phyloP scores from a whole-genome alignment of 2,888 invertebrate species.

The Stegophylla sp. region DNA sequence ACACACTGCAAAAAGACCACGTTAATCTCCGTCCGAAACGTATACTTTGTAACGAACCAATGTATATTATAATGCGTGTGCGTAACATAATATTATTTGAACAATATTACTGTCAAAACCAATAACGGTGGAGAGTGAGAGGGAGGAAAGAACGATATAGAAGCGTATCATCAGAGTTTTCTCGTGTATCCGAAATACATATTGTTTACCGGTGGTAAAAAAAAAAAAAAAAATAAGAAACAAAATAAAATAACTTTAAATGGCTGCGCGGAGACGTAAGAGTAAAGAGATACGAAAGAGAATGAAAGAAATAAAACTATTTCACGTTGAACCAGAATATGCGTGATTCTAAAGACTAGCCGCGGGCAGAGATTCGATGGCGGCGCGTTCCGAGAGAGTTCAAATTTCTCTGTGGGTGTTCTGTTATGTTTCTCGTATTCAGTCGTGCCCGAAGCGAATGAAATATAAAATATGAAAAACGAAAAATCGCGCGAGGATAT shows the following conservation, averaged over 20 bases:
- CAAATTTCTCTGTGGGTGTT: not conserved
- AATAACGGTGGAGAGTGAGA: too few relatives aligned
- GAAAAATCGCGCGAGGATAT: not conserved
- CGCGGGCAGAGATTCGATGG: conserved; percentile 4
- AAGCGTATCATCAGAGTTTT: not conserved
- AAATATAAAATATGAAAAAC: not conserved
- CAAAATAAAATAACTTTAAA: too few relatives aligned
- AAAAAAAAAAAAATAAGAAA: not conserved
- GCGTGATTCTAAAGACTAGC: conserved; percentile 3
- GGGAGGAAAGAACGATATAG: not conserved
- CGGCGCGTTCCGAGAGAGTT: not conserved
- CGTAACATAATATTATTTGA: not conserved
- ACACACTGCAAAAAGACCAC: too few relatives aligned
- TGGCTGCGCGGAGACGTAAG: not conserved
- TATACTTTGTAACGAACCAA: too few relatives aligned
- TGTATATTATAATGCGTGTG: not conserved
- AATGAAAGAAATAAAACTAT: not conserved
- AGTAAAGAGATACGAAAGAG: not conserved
- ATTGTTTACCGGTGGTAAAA: not conserved
- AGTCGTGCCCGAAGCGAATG: not conserved
- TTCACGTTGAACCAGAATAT: not conserved
- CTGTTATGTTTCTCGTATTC: too few relatives aligned
- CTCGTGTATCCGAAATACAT: not conserved
- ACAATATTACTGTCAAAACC: conserved; percentile 7
- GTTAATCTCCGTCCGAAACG: too few relatives aligned